Evolutionary conservation across 2,113 vertebrate genomes (phyloP), one percentile per base, ranked within the genome.

Genomic region (Campylomormyrus numenius): DNA sequence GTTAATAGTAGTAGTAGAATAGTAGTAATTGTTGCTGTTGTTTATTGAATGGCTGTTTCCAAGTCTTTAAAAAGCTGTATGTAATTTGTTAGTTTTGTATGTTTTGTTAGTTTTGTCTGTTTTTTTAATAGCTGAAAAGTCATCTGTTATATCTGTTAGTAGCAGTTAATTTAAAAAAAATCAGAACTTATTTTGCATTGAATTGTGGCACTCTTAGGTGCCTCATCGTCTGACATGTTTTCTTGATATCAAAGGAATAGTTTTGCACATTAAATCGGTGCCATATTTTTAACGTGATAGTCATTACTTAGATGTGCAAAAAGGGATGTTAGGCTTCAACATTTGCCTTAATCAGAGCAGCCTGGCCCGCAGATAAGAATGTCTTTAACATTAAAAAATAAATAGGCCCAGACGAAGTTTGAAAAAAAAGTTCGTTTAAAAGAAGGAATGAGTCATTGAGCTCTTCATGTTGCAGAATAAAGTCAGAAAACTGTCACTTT

Each of bases 21-120:
- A 87, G 0, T 52, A 87, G 8, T 87, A 15, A 13, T 15, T 3
- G 49, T 87, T 35, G 13, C n/a, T 35, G 45, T 94, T 93, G 92
- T 96, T 96, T 95, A 96, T 95, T 96, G 95, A 95, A 95, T 93
- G 93, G 93, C 93, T 93, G 91, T 95, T 94, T 95, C 93, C 94
- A 92, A 92, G 91, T 94, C 31, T n/a, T 10, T 53, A 50, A 27
- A 85, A 48, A 85, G 84, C 84, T 50, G 45, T 27, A 24, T 87
- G 31, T 87, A 56, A 42, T 48, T 86, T 48, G 46, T 49, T 8
- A 24, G 19, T 24, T 48, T 85, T 70, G 1, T 85, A 1, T 45
- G 39, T 24, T 45, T 8, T 46, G 19, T 58, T 87, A 50, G 85
- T 58, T 19, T 39, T 88, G 39, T 58, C n/a, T 91, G 56, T 93